A percentile compares a stretch with the other conserved stretches of the same genome.
phyloP scores from a whole-genome alignment of 2,888 invertebrate species.

The Agrotis exclamationis region DNA sequence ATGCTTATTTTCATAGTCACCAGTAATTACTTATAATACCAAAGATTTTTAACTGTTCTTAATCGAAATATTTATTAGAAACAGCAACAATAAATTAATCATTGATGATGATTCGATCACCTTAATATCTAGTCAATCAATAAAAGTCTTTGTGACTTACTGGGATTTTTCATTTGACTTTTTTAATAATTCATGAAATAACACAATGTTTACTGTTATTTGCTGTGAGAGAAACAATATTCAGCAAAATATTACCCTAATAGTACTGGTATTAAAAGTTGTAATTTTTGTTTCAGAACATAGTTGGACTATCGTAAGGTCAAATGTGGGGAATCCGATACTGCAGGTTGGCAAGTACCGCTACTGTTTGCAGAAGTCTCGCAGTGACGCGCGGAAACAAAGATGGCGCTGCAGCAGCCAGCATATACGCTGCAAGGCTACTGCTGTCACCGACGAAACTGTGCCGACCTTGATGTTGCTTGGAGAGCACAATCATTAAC shows the following conservation, averaged over 20 bases:
- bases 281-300: constrained; percentile 19
- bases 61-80: no score
- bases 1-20: no score
- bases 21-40: no score
- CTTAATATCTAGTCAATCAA: no score
- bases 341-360: constrained; percentile 68
- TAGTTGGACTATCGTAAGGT: constrained; percentile 47
- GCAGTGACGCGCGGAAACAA: constrained; percentile 45
- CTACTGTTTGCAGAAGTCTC: constrained; percentile 63
- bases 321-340: constrained; percentile 67
- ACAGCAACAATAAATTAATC: no score
- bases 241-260: neutral
- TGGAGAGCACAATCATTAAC: constrained; percentile 51
- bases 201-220: no score
- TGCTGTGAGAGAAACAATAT: no score
- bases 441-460: constrained; percentile 42
- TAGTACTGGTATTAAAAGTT: neutral
- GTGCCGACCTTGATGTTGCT: constrained; percentile 16
- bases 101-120: no score
- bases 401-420: constrained; percentile 67
- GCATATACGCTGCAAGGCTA: constrained; percentile 54
- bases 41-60: no score
- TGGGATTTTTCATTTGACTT: no score
- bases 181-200: no score
- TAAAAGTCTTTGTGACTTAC: no score